Evolutionary conservation across 2,888 invertebrate genomes (phyloP), one percentile per base, ranked within the genome.

Genomic region (Psylliodes chrysocephalus): DNA sequence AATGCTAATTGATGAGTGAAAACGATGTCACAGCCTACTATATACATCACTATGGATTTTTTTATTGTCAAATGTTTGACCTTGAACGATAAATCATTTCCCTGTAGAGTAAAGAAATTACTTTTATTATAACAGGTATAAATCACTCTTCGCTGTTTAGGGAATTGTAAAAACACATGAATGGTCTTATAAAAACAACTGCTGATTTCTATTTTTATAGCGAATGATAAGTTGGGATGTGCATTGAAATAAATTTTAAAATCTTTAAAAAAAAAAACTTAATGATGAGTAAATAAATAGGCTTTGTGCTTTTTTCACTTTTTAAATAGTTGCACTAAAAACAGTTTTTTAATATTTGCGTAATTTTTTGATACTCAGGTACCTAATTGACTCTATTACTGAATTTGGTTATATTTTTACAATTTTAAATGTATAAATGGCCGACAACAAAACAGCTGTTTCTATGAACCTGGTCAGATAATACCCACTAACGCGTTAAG

Each of bases 11-110:
- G 42, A 14, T 42, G n/a, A 69, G 70, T 71, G 70, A 71, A 71
- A 71, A 71, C 70, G 65, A 66, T 71, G 68, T 66, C 70, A 61
- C 55, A 15, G n/a, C 38, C 25, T 38, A 59, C 38, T 51, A 42
- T 60, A 52, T 44, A 52, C 42, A 60, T 42, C 42, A 40, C 10
- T 28, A 35, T 12, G 53, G 1, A 17, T 12, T 30, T 53, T 54
- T 54, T 57, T n/a, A n/a, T 30, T 47, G 47, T 47, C 46, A 57
- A 57, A 57, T 35, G 19, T 1, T 46, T 59, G 40, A 49, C 57
- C 57, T 49, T 59, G 57, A 59, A 46, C 57, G 7, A 59, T 59
- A 59, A 59, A 59, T 59, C 33, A 17, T 5, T 46, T 46, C 49
- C 40, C 25, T 15, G 47, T 25, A n/a, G 38, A 49, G 59, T 40